A percentile compares a stretch with the other conserved stretches of the same genome.
Conservation (phyloP, 2,797 vertebrate genomes). For the Pogoniulus pusillus region DNA sequence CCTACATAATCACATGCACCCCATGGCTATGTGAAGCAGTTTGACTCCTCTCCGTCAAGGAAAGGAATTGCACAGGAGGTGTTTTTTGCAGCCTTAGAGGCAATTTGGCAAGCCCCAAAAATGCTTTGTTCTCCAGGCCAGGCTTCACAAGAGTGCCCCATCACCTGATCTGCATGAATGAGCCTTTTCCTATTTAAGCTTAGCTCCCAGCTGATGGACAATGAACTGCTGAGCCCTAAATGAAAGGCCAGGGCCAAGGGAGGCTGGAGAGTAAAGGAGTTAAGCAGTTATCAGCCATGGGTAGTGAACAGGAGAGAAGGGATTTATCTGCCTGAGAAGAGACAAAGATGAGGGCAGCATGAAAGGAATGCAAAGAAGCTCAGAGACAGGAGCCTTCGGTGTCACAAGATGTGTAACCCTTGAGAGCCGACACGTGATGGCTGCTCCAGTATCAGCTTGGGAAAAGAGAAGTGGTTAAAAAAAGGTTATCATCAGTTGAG, state of each 20-base stretch:
- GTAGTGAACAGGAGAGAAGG: background rate
- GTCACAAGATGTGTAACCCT: background rate
- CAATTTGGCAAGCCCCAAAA: slow-evolving; percentile 3
- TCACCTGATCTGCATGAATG: slow-evolving; percentile 32
- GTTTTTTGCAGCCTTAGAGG: background rate
- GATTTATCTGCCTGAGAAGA: background rate
- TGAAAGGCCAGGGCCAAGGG: background rate
- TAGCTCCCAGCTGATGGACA: slow-evolving; percentile 14
- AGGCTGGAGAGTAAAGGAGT: background rate
- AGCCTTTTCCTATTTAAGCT: slow-evolving; percentile 9
- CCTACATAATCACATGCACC: background rate
- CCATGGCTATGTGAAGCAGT: background rate
- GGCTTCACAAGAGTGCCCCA: background rate
- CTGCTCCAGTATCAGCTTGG: background rate
- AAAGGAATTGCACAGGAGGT: slow-evolving; percentile 15
- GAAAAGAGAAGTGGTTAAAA: background rate
- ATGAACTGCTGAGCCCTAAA: background rate
- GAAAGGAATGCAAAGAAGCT: background rate
- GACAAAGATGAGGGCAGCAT: background rate
- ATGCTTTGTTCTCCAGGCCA: background rate
- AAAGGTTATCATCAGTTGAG: background rate
- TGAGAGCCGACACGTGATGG: accelerated
- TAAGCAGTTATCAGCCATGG: background rate
- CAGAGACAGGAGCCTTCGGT: background rate
- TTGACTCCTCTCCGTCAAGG: background rate